These are phyloP conservation scores for Melinopterus prodromus DNA, from an alignment of 2,888 invertebrate species.

Conservation along the genomic window DNA sequence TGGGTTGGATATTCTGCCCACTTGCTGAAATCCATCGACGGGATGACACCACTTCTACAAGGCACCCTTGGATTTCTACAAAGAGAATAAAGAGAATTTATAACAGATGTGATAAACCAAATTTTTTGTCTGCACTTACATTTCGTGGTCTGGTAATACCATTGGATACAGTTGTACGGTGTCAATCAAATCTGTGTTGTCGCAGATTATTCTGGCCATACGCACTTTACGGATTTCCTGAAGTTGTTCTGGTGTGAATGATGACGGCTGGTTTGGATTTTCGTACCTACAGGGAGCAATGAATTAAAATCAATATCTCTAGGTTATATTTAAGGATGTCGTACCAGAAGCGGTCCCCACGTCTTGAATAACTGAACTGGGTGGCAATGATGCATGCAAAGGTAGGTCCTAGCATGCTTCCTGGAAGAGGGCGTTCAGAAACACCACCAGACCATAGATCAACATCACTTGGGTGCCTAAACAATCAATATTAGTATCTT, in stretches of 20 bases:
- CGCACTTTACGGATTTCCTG: conserved; percentile 83
- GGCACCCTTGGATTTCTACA: conserved; percentile 91
- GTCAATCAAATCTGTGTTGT: conserved; percentile 91
- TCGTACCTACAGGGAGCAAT: conserved; percentile 71
- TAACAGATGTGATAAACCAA: background rate
- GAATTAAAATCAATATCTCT: background rate
- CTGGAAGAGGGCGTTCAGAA: conserved; percentile 87
- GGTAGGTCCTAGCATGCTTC: conserved; percentile 93
- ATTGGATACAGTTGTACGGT: conserved; percentile 91
- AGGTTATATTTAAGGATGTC: background rate
- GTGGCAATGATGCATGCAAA: conserved; percentile 94
- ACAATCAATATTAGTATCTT: conserved; percentile 39
- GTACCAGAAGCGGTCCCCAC: conserved; percentile 92
- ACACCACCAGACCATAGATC: conserved; percentile 96
- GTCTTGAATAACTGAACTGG: conserved; percentile 87
- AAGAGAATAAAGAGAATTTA: conserved; percentile 5
- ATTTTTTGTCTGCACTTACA: conserved; percentile 68
- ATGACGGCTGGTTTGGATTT: conserved; percentile 88
- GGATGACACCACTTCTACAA: conserved; percentile 87
- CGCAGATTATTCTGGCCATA: conserved; percentile 85
- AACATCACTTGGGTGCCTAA: conserved; percentile 86
- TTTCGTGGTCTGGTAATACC: conserved; percentile 91
- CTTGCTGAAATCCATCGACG: conserved; percentile 86
- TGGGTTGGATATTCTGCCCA: conserved; percentile 78
- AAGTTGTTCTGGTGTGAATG: conserved; percentile 87